Percentiles rank a stretch among this genome's conserved stretches.
Evolutionary conservation across 2,113 vertebrate genomes (phyloP).

Genomic region (Psammodynastes pulverulentus): DNA sequence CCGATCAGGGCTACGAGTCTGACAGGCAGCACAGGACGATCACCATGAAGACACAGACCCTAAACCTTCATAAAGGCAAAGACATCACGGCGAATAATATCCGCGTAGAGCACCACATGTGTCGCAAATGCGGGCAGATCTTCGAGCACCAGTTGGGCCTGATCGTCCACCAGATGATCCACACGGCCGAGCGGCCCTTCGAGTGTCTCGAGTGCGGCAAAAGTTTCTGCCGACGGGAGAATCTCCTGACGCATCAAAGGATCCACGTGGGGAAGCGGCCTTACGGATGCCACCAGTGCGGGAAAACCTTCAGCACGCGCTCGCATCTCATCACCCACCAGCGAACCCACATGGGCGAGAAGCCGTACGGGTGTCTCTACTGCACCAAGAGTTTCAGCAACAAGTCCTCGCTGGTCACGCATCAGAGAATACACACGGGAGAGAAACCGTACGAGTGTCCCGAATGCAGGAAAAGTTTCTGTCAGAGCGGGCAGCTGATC

Average conservation of each 20-base stretch:
- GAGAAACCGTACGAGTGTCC: constrained; percentile 2
- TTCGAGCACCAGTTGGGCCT: constrained; percentile 25
- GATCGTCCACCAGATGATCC: constrained; percentile 29
- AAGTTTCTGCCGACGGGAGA: constrained; percentile 7
- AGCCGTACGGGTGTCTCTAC: not conserved
- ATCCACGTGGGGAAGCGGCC: not conserved
- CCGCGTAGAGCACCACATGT: not conserved
- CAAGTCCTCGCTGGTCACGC: not conserved
- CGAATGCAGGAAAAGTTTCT: not conserved
- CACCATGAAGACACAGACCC: not conserved
- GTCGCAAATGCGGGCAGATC: constrained; percentile 18
- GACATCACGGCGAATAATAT: not conserved
- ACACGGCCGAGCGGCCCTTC: constrained; percentile 34
- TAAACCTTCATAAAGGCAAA: not conserved
- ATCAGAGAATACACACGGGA: not conserved
- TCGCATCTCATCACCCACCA: not conserved
- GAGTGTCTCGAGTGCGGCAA: constrained; percentile 4
- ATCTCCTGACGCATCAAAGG: not conserved
- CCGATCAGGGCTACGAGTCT: not conserved
- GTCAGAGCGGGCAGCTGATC: not conserved
- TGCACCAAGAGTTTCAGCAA: not conserved
- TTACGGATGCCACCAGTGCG: constrained; percentile 17
- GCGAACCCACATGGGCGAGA: constrained; percentile 4
- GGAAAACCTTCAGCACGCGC: constrained; percentile 2
- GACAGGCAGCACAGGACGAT: not conserved